A percentile compares a stretch with the other conserved stretches of the same genome.
Evolutionary conservation across 92 coral and sea anemone genomes (phyloP).

Genomic region (Umimayanthus kanabou): DNA sequence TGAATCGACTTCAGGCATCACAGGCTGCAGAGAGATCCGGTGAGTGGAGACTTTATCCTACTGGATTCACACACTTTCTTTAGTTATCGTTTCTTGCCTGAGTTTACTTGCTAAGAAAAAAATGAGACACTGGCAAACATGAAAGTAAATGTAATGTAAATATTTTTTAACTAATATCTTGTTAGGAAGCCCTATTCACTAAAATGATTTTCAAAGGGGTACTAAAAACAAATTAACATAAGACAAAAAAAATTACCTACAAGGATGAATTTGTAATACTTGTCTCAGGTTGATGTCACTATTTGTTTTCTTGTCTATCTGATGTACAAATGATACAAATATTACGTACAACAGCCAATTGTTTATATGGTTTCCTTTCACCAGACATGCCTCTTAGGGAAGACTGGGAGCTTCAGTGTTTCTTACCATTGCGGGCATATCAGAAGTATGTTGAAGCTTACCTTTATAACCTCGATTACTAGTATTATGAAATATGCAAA

Average conservation of each 20-base stretch:
- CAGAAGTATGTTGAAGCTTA: constrained; percentile 70
- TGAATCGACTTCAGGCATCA: no score
- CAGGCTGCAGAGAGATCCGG: constrained; percentile 20
- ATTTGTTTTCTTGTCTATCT: background rate
- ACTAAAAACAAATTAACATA: no score
- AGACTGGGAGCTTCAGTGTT: constrained; percentile 95
- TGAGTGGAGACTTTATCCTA: background rate
- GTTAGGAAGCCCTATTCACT: no score
- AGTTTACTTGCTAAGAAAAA: no score
- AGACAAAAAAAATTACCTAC: no score
- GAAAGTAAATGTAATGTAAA: no score
- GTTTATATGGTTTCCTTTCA: background rate
- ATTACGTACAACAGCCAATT: background rate
- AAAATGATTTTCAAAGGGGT: no score
- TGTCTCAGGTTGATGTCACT: background rate
- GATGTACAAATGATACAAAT: background rate
- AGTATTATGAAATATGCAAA: background rate
- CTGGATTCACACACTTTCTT: background rate
- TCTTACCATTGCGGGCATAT: constrained; percentile 77
- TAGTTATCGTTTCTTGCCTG: no score
- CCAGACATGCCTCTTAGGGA: constrained; percentile 84
- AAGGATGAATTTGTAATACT: background rate
- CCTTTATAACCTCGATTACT: background rate
- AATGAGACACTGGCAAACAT: background rate
- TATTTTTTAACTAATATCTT: no score